Base-by-base conservation (phyloP, 2,888 invertebrate species). In the Meandrusa payeni region DNA sequence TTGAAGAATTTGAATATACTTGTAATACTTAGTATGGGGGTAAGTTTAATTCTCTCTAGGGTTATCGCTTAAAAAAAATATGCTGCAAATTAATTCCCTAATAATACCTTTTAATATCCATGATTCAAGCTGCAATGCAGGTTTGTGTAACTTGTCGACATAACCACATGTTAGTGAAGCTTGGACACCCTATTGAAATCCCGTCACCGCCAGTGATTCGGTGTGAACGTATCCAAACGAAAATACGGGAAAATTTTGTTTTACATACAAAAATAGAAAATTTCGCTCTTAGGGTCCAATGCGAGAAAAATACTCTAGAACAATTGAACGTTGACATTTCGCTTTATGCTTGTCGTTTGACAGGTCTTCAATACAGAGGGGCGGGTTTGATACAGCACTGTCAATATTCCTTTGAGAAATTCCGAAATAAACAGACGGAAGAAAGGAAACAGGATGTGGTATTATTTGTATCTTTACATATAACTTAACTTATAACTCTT, bases 191-290 rank as follows among this genome's bases (percentile, higher is more conserved):
- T 58, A 67, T 41, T 44, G 41, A 72, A 80, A 78, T 79, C 76
- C 80, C 79, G 81, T 79, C 80, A 79, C 67, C 66, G 66, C 65
- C 76, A 80, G 74, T 69, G 61, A 60, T 69, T 76, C 72, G 59
- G 64, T 58, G 69, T 60, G 69, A 72, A 76, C 76, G 68, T 71
- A 76, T 77, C 70, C 67, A 64, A 71, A 74, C 69, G 73, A 74
- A 76, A 76, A 77, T 73, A 72, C 71, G 71, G 68, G 71, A 71
- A 76, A 80, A 79, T 81, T 80, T 81, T 79, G 82, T 85, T 85
- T 79, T 79, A 83, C 85, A 83, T 77, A 75, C 61, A 73, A 76
- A 80, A 82, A 83, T 82, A 70, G 79, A 69, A 78, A 56, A 57
- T 52, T 51, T 54, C 51, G 48, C 54, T 58, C 55, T 58, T 45